Base-by-base conservation (phyloP, 1,140 invertebrate species). In the Parasteatoda tepidariorum region DNA sequence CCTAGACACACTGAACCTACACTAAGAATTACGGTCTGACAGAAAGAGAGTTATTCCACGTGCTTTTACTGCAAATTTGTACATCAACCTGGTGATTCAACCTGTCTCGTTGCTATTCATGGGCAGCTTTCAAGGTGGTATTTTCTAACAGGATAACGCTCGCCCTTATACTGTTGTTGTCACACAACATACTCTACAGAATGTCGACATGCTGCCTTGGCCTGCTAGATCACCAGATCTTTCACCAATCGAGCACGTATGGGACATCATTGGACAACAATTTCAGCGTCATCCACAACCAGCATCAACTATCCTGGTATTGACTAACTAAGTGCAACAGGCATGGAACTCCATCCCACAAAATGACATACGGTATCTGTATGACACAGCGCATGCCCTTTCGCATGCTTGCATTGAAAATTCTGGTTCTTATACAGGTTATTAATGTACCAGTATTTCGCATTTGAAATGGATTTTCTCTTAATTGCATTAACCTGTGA, bases 141-240 rank as follows among this genome's bases (percentile, higher is more conserved):
- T 62, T 75, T 78, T 79, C 24, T 26, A 85, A 84, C 83, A 84
- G 41, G 82, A 70, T 67, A 59, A 28, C 24, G 71, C 71, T 13
- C 34, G 0, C 11, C 18, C 55, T 15, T 62, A 75, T 54, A 26
- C 0, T 26, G 62, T 11, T 33, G 9, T 38, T 13, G 28, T 48
- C 22, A 31, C 18, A 30, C 73, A 75, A 59, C 48, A 31, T 59
- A 18, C 54, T 75, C 33, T 75, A 75, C 30, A 30, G 38, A 70
- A 11, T 70, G 0, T 70, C 67, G n/a, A 70, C 38, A 48, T 48
- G 26, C 48, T 15, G 11, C 18, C 67, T 48, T 48, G 34, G 18
- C 4, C 31, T 34, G 2, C 66, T 4, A 68, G 66, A 48, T 48
- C 66, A 68, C 11, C 66, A 55, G 38, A 71, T 67, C n/a, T 38